Percentiles rank a stretch among this genome's conserved stretches.
These are phyloP conservation scores for Onychostoma macrolepis DNA, from an alignment of 2,113 vertebrate species.

Conservation along the genomic window DNA sequence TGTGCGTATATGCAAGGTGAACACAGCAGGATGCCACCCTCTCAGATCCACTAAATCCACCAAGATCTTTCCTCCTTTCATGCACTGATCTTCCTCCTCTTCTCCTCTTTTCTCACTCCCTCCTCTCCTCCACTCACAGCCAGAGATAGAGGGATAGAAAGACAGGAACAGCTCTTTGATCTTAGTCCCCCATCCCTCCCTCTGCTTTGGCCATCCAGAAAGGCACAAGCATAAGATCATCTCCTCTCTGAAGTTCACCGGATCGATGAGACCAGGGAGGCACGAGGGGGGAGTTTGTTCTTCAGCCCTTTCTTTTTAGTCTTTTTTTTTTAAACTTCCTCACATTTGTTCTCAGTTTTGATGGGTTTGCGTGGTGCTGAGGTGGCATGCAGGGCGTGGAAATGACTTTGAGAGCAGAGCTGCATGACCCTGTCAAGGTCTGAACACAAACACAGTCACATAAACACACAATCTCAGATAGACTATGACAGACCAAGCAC, in stretches of 20 bases:
- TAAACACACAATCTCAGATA: background rate
- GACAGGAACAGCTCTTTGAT: constrained; percentile 41
- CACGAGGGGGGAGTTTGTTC: background rate
- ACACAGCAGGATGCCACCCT: constrained; percentile 43
- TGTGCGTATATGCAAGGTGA: constrained; percentile 23
- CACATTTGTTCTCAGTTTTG: constrained; percentile 8
- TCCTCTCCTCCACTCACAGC: constrained; percentile 28
- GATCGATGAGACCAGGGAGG: constrained; percentile 30
- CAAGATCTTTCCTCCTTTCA: constrained; percentile 52
- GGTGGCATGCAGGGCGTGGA: constrained; percentile 26
- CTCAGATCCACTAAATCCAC: constrained; percentile 56
- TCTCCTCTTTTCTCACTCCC: background rate
- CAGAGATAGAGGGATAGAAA: constrained; percentile 31
- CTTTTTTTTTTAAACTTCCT: constrained; percentile 27
- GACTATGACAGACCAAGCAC: background rate
- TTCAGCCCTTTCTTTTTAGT: constrained; percentile 8
- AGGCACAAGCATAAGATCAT: constrained; percentile 40
- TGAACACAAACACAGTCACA: constrained; percentile 1
- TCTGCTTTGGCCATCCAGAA: constrained; percentile 39
- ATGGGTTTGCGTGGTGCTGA: constrained; percentile 7
- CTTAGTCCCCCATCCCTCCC: constrained; percentile 14
- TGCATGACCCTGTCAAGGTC: constrained; percentile 28
- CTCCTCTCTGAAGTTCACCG: constrained; percentile 48
- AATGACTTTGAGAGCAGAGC: constrained; percentile 36
- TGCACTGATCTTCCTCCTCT: constrained; percentile 45